Percentiles rank a stretch among this genome's conserved stretches.
These are phyloP conservation scores for Minunthozetes semirufus DNA, from an alignment of 2,888 invertebrate species.

Conservation along the genomic window DNA sequence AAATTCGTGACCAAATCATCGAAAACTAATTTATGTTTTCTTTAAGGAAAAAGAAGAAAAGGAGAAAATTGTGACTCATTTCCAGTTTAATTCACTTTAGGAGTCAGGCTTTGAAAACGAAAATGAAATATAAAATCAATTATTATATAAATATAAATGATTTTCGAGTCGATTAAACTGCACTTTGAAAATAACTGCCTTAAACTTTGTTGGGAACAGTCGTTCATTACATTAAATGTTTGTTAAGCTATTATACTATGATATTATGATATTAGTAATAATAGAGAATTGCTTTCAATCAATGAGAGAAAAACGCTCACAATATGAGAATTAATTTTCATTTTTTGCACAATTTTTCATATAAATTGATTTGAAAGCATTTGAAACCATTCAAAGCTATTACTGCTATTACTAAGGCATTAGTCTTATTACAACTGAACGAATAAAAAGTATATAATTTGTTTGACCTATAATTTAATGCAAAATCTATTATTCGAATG, in stretches of 20 bases:
- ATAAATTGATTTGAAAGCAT: slow-evolving; percentile 1
- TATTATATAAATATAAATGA: not conserved
- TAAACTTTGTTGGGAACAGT: not conserved
- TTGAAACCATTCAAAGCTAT: not conserved
- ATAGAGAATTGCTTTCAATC: not conserved
- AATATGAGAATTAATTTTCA: not conserved
- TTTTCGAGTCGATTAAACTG: not conserved
- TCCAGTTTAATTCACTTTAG: not conserved
- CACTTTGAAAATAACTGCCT: not conserved
- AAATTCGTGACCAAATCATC: slow-evolving; percentile 21
- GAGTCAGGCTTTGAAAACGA: not conserved
- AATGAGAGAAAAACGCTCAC: no score
- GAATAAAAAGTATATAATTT: not conserved
- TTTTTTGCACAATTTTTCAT: not conserved
- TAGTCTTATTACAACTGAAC: not conserved
- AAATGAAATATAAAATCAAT: not conserved
- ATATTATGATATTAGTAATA: not conserved
- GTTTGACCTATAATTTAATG: not conserved
- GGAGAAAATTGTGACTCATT: slow-evolving; percentile 10
- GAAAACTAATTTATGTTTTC: slow-evolving; percentile 24
- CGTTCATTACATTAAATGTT: not conserved
- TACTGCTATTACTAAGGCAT: not conserved
- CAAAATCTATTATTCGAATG: not conserved
- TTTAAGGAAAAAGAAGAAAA: not conserved
- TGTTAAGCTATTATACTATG: not conserved